Conservation (phyloP, 1,140 invertebrate genomes). For the Calliopsis andreniformis region DNA sequence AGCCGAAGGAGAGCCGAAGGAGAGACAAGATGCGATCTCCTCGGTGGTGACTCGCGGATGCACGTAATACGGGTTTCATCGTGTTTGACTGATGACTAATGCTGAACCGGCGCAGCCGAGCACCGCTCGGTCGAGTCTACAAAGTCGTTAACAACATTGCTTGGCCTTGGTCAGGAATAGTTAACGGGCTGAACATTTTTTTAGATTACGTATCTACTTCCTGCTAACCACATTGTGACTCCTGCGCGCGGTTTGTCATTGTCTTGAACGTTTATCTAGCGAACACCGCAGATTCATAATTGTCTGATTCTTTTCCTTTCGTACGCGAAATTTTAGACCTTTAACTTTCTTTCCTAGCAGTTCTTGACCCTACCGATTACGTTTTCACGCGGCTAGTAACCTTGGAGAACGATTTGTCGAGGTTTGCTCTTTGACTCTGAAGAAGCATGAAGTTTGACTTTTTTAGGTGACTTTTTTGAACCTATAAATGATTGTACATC, state of each 20-base stretch:
- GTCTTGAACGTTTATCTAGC: slow-evolving; percentile 51
- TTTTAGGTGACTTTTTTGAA: no score
- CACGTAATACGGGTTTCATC: slow-evolving; percentile 65
- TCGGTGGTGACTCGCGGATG: slow-evolving; percentile 40
- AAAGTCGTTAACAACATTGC: slow-evolving; percentile 61
- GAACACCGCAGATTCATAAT: slow-evolving; percentile 43
- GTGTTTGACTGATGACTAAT: slow-evolving; percentile 67
- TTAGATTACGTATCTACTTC: slow-evolving; percentile 61
- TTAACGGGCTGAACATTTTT: slow-evolving; percentile 62
- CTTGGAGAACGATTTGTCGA: no score
- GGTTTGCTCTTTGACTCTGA: no score
- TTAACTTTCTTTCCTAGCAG: background rate
- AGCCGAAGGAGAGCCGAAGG: no score
- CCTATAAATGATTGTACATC: no score
- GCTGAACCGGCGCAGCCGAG: slow-evolving; percentile 41
- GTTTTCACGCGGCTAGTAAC: background rate
- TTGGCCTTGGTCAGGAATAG: slow-evolving; percentile 66
- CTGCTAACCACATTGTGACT: slow-evolving; percentile 59
- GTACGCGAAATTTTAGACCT: slow-evolving; percentile 9
- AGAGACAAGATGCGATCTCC: slow-evolving; percentile 27
- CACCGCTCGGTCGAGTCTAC: slow-evolving; percentile 49
- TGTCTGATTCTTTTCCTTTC: slow-evolving; percentile 22
- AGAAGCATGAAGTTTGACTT: no score
- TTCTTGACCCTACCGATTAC: no score
- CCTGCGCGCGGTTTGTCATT: slow-evolving; percentile 57